Conservation (phyloP, 1,140 invertebrate species). For the Aphelenchoides avenae region DNA sequence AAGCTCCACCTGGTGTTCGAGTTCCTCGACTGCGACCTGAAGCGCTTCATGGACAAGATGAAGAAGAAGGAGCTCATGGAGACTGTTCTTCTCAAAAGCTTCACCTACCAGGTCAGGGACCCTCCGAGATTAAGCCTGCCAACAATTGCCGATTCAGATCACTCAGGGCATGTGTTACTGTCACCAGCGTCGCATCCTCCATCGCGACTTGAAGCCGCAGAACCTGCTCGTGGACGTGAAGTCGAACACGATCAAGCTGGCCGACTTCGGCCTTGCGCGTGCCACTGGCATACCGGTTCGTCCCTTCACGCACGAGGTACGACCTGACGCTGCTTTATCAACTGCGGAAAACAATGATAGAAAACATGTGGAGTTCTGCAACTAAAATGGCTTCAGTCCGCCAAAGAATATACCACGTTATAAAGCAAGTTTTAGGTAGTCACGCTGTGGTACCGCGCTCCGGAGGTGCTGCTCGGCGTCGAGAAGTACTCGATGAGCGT, state of each 20-base stretch:
- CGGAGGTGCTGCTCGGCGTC: slow-evolving; percentile 87
- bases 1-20: slow-evolving; percentile 94
- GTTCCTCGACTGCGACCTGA: slow-evolving; percentile 94
- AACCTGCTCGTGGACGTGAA: slow-evolving; percentile 84
- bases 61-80: slow-evolving; percentile 59
- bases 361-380: too few relatives aligned
- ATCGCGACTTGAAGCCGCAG: slow-evolving; percentile 96
- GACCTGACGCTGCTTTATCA: not conserved
- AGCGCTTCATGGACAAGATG: slow-evolving; percentile 89
- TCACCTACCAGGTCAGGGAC: slow-evolving; percentile 69
- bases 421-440: slow-evolving; percentile 67
- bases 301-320: slow-evolving; percentile 87
- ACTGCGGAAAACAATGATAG: not conserved
- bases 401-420: slow-evolving; percentile 56
- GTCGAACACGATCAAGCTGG: slow-evolving; percentile 84
- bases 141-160: slow-evolving; percentile 69
- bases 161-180: slow-evolving; percentile 89
- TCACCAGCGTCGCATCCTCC: slow-evolving; percentile 84
- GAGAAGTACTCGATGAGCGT: slow-evolving; percentile 75
- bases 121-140: not conserved
- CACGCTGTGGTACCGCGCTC: slow-evolving; percentile 95
- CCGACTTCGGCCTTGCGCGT: slow-evolving; percentile 94
- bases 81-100: slow-evolving; percentile 36
- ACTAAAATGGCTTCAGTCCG: too few relatives aligned
- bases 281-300: slow-evolving; percentile 85